phyloP scores from a whole-genome alignment of 1,140 invertebrate species.

The Propsilocerus akamusi region DNA sequence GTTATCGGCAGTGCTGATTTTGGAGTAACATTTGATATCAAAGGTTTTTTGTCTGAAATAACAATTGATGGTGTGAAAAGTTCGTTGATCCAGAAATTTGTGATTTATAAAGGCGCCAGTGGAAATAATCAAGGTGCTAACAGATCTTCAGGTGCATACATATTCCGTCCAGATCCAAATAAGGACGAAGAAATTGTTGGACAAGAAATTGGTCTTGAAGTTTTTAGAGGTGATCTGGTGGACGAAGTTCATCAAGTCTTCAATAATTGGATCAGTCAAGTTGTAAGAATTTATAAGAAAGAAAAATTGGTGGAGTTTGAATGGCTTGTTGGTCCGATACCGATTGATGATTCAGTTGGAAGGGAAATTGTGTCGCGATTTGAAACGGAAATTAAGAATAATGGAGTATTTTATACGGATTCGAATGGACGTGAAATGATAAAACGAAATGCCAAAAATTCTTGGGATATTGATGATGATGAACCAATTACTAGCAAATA shows the following conservation, averaged over 20 bases:
- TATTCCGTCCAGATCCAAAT: slow-evolving; percentile 51
- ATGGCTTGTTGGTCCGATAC: slow-evolving; percentile 88
- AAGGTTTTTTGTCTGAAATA: slow-evolving; percentile 34
- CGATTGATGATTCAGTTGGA: slow-evolving; percentile 47
- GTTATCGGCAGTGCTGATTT: slow-evolving; percentile 32
- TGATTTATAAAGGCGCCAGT: slow-evolving; percentile 47
- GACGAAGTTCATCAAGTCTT: slow-evolving; percentile 66
- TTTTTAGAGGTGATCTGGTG: slow-evolving; percentile 43
- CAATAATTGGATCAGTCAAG: slow-evolving; percentile 61
- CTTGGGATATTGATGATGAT: slow-evolving; percentile 45
- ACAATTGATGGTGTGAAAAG: slow-evolving; percentile 26
- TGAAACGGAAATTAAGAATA: slow-evolving; percentile 37
- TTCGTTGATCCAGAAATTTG: slow-evolving; percentile 45
- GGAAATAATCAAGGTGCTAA: slow-evolving; percentile 36
- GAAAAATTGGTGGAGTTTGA: slow-evolving; percentile 63
- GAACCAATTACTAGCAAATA: slow-evolving; percentile 79
- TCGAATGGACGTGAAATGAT: slow-evolving; percentile 84
- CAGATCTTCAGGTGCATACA: slow-evolving; percentile 67
- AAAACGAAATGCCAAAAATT: slow-evolving; percentile 47
- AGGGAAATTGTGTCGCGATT: slow-evolving; percentile 72
- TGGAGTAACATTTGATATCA: slow-evolving; percentile 32
- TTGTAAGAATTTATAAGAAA: slow-evolving; percentile 51
- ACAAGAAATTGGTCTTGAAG: slow-evolving; percentile 28
- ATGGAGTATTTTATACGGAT: slow-evolving; percentile 75
- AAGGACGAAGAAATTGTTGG: slow-evolving; percentile 19